These are phyloP conservation scores for Oplegnathus fasciatus DNA, from an alignment of 2,113 vertebrate genomes.

Conservation along the genomic window DNA sequence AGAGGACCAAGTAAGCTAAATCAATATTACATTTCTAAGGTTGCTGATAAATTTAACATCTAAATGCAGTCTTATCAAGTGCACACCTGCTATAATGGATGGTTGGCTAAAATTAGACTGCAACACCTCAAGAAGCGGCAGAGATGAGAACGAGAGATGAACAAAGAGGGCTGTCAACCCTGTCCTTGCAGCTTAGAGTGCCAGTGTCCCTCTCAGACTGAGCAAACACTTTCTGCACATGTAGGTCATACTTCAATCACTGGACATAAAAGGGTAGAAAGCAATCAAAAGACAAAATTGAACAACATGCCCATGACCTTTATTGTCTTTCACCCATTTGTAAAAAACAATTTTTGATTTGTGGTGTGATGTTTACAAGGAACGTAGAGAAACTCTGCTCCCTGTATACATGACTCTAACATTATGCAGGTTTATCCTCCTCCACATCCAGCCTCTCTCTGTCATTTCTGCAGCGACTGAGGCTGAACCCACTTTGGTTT, in stretches of 20 bases:
- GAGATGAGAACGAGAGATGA: conserved; percentile 24
- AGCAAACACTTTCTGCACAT: conserved; percentile 28
- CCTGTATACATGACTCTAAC: not conserved
- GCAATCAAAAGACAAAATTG: conserved; percentile 19
- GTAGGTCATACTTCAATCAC: conserved; percentile 37
- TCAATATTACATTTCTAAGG: not conserved
- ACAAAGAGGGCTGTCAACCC: conserved; percentile 40
- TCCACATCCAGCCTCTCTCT: not conserved
- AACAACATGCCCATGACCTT: not conserved
- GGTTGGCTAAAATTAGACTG: conserved; percentile 51
- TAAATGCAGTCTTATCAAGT: conserved; percentile 25
- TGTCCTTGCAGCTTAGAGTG: conserved; percentile 28
- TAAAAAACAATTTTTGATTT: not conserved
- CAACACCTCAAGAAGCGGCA: conserved; percentile 33
- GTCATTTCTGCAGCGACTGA: not conserved
- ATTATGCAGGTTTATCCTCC: conserved; percentile 2
- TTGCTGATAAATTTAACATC: conserved; percentile 7
- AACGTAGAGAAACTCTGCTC: not conserved
- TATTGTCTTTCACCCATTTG: not conserved
- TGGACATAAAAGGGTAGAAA: conserved; percentile 14
- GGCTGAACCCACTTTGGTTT: conserved; percentile 6
- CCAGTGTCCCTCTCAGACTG: not conserved
- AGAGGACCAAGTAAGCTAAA: not conserved
- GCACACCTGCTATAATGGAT: conserved; percentile 21
- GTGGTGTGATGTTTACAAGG: not conserved